A percentile compares a stretch with the other conserved stretches of the same genome.
phyloP scores from a whole-genome alignment of 23 tunicate genomes.

The Clavelina lepadiformis region DNA sequence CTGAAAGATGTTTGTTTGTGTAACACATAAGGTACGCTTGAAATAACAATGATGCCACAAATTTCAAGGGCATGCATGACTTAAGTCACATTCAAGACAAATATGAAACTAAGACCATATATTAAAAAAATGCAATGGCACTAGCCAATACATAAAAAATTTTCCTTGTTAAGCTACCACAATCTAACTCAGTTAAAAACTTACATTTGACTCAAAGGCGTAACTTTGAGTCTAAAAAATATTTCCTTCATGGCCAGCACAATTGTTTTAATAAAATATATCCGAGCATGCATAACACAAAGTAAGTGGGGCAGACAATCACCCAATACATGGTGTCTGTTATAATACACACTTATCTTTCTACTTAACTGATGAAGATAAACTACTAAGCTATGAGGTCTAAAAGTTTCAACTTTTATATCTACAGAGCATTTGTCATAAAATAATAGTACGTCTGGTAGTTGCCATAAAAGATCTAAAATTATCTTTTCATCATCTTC shows the following conservation, averaged over 20 bases:
- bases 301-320: constrained; percentile 35
- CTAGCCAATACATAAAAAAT: too few relatives aligned
- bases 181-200: too few relatives aligned
- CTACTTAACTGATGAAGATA: constrained; percentile 34
- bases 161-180: too few relatives aligned
- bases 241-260: constrained; percentile 3
- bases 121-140: too few relatives aligned
- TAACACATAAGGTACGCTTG: too few relatives aligned
- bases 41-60: too few relatives aligned
- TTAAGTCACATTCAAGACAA: too few relatives aligned
- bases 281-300: constrained; percentile 23
- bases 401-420: neutral
- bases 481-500: constrained; percentile 28
- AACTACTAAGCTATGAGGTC: constrained; percentile 8
- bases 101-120: too few relatives aligned
- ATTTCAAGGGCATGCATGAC: too few relatives aligned
- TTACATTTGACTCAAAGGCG: constrained; percentile 31
- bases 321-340: constrained; percentile 37
- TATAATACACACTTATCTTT: constrained; percentile 26
- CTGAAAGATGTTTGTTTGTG: too few relatives aligned
- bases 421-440: neutral
- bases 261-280: constrained; percentile 24
- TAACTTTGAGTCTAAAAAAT: constrained; percentile 7
- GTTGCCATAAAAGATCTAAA: constrained; percentile 22
- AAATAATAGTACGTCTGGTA: constrained; percentile 4